Conservation (phyloP, 2,113 vertebrate species). For the Podiceps cristatus region DNA sequence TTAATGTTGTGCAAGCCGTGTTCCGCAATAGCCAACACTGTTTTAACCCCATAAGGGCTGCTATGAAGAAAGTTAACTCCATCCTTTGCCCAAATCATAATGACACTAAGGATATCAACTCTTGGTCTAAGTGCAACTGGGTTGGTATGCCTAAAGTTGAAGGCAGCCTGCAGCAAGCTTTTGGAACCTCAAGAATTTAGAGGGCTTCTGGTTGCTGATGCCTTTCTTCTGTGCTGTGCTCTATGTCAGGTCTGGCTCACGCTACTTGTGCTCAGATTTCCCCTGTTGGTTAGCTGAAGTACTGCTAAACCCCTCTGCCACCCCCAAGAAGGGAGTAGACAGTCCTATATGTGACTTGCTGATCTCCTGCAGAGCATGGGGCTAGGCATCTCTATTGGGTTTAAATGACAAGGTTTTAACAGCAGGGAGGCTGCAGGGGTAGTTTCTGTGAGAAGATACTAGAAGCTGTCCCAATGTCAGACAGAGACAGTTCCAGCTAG, state of each 20-base stretch:
- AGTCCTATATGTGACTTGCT: background rate
- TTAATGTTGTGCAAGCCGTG: background rate
- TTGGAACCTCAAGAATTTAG: background rate
- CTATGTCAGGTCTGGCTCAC: background rate
- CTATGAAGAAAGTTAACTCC: background rate
- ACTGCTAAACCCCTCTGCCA: background rate
- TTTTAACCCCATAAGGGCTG: background rate
- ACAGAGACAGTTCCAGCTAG: too few species aligned
- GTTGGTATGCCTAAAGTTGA: background rate
- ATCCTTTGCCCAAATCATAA: background rate
- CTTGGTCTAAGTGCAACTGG: background rate
- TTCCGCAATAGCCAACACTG: background rate
- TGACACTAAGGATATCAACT: background rate
- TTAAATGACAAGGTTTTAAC: background rate
- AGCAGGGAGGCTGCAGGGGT: background rate
- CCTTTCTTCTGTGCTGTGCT: background rate
- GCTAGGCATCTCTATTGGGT: background rate
- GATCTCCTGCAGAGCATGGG: background rate
- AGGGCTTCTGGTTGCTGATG: background rate
- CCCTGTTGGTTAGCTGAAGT: background rate
- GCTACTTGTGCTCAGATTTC: background rate
- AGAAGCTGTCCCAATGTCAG: too few species aligned
- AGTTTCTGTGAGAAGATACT: background rate
- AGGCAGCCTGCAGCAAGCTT: background rate
- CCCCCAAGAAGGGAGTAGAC: background rate